These are phyloP conservation scores for Spicauda simplicius DNA, from an alignment of 2,888 invertebrate species.

Conservation along the genomic window DNA sequence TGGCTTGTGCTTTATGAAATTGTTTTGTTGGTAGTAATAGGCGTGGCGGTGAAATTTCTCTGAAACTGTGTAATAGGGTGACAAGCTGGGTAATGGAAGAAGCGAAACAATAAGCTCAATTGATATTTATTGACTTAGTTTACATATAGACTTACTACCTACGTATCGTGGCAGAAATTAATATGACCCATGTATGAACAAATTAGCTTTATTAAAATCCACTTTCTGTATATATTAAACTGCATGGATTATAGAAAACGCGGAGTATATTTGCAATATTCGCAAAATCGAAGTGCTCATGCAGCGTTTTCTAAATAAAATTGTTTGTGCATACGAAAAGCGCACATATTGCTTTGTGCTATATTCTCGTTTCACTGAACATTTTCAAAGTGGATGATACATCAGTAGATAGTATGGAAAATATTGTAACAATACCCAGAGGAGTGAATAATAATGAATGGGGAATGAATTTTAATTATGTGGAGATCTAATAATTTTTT, in stretches of 20 bases:
- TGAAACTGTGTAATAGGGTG: no score
- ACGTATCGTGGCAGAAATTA: no score
- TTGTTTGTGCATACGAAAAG: conserved; percentile 3
- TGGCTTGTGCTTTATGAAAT: not conserved
- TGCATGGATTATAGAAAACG: not conserved
- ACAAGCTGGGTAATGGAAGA: no score
- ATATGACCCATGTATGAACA: no score
- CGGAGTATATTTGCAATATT: not conserved
- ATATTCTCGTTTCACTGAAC: conserved; percentile 22
- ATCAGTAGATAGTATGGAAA: not conserved
- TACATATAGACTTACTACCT: no score
- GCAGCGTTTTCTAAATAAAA: conserved; percentile 15
- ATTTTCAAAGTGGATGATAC: conserved; percentile 6
- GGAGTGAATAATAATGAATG: not conserved
- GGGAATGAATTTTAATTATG: not conserved
- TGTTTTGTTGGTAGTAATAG: no score
- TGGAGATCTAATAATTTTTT: no score
- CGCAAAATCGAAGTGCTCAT: conserved; percentile 6
- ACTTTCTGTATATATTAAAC: not conserved
- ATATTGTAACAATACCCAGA: no score
- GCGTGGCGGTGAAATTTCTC: no score
- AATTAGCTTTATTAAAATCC: not conserved
- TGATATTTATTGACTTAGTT: no score
- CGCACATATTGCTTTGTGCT: not conserved
- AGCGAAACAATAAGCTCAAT: no score